Evolutionary conservation across 2,113 vertebrate species (phyloP).

Genomic region (Syngnathus typhle): DNA sequence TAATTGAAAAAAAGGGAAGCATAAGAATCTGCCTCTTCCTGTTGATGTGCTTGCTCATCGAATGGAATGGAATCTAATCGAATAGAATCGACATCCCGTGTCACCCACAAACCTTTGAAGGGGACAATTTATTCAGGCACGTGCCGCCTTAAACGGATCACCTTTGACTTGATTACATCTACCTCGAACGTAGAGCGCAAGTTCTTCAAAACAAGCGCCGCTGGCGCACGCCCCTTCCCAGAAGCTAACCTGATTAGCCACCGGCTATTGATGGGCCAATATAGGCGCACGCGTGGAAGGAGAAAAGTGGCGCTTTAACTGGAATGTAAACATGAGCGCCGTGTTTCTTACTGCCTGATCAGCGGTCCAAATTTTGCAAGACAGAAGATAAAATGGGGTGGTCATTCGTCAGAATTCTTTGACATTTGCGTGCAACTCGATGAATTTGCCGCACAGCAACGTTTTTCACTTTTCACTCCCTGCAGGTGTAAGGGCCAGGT

Average conservation of each 20-base stretch:
- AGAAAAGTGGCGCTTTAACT: not conserved
- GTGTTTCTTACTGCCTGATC: not conserved
- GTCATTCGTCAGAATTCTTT: too few species aligned
- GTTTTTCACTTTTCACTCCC: not conserved
- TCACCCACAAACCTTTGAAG: constrained; percentile 32
- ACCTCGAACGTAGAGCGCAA: constrained; percentile 21
- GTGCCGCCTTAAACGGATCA: constrained; percentile 45
- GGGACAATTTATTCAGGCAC: constrained; percentile 30
- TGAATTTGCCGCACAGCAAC: not conserved
- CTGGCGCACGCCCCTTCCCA: not conserved
- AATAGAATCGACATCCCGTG: constrained; percentile 36
- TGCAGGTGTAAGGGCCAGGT: not conserved
- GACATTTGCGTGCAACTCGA: too few species aligned
- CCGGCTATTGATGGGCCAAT: constrained; percentile 21
- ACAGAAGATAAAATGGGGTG: not conserved
- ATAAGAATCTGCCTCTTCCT: constrained; percentile 42
- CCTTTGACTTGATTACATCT: constrained; percentile 54
- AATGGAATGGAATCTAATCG: constrained; percentile 26
- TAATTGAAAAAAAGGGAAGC: constrained; percentile 9
- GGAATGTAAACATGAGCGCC: not conserved
- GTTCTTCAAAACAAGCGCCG: constrained; percentile 19
- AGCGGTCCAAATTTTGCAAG: not conserved
- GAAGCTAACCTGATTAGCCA: constrained; percentile 22
- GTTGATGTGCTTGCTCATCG: constrained; percentile 36
- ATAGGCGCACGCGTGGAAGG: constrained; percentile 2